Percentiles rank a stretch among this genome's conserved stretches.
phyloP scores from a whole-genome alignment of 2,888 invertebrate genomes.

The Temnothorax unifasciatus region DNA sequence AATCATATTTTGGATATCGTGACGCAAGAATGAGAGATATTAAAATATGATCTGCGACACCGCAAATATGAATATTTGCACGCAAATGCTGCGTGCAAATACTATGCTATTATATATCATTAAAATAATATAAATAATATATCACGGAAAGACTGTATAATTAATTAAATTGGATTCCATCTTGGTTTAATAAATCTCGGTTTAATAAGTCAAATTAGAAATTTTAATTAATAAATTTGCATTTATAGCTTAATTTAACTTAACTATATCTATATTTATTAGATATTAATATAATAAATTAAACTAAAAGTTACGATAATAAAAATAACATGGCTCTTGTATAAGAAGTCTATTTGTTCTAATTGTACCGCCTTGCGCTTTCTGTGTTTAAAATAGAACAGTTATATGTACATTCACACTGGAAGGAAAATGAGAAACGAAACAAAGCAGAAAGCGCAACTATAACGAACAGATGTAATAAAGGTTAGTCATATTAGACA shows the following conservation, averaged over 20 bases:
- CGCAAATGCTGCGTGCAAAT: background rate
- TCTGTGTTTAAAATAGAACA: conserved; percentile 29
- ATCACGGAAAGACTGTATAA: background rate
- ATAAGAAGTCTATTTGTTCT: background rate
- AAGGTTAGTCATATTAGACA: too few species aligned
- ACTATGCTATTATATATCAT: background rate
- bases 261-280: conserved; percentile 3
- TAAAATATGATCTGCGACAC: background rate
- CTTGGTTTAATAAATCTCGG: background rate
- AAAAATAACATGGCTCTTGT: background rate
- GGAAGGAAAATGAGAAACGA: background rate
- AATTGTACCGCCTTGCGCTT: background rate
- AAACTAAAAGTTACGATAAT: background rate
- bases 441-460: conserved; percentile 27
- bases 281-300: background rate
- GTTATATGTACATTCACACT: background rate
- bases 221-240: conserved; percentile 9
- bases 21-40: background rate
- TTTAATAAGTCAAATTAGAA: background rate
- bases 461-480: conserved; percentile 41
- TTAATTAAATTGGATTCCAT: conserved; percentile 16
- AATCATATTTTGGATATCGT: background rate
- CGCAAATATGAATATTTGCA: too few species aligned
- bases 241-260: conserved; percentile 12
- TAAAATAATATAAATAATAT: conserved; percentile 20